A percentile compares a stretch with the other conserved stretches of the same genome.
Evolutionary conservation across 2,797 vertebrate species (phyloP).

Genomic region (Eulemur coronatus): DNA sequence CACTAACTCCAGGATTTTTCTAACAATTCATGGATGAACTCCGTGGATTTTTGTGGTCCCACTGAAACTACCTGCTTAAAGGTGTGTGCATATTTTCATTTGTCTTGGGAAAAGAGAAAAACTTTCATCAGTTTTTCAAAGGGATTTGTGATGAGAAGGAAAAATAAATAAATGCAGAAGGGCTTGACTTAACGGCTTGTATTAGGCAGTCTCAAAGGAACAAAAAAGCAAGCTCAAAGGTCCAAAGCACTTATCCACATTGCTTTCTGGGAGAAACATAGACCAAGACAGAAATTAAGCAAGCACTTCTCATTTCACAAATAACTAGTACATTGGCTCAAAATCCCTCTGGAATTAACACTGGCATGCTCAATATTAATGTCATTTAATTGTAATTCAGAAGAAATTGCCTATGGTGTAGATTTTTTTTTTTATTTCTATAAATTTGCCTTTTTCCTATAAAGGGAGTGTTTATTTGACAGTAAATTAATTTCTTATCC

Average conservation of each 20-base stretch:
- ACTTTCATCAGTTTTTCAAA: not conserved
- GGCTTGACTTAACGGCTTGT: not conserved
- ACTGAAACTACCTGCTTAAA: not conserved
- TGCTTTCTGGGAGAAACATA: not conserved
- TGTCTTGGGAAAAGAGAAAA: not conserved
- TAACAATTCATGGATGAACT: not conserved
- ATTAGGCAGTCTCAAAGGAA: not conserved
- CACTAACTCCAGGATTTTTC: not conserved
- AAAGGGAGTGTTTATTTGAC: not conserved
- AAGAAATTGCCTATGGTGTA: not conserved
- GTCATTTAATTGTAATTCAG: not conserved
- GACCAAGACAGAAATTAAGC: not conserved
- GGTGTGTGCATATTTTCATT: not conserved
- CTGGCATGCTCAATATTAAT: not conserved
- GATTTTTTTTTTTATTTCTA: not conserved
- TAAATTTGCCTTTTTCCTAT: not conserved
- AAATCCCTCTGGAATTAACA: not conserved
- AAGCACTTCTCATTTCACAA: not conserved
- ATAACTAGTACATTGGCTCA: not conserved
- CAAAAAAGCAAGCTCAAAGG: not conserved
- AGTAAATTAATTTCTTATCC: conserved; percentile 18
- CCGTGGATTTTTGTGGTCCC: not conserved
- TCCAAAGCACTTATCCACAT: not conserved
- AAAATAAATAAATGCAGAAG: not conserved
- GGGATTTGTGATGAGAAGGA: not conserved